A percentile compares a stretch with the other conserved stretches of the same genome.
Evolutionary conservation across 2,888 invertebrate species (phyloP).

Genomic region (Phlogophora meticulosa): DNA sequence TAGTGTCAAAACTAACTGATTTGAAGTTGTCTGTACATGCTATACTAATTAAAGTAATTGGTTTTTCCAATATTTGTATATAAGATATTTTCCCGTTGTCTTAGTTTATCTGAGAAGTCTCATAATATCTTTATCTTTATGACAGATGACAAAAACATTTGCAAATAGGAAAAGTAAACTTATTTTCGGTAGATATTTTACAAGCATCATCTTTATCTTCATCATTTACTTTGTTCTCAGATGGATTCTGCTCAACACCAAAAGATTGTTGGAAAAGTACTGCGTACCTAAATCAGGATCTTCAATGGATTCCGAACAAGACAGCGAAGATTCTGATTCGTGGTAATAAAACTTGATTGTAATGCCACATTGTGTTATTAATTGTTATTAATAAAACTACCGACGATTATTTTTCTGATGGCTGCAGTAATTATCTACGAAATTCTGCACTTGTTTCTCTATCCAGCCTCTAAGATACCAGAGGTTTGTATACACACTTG

Average conservation of each 20-base stretch:
- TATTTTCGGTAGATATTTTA: constrained; percentile 8
- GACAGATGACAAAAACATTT: constrained; percentile 9
- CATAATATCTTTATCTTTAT: constrained; percentile 10
- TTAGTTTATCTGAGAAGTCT: background rate
- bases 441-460: constrained; percentile 62
- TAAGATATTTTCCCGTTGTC: background rate
- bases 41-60: constrained; percentile 3
- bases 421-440: constrained; percentile 65
- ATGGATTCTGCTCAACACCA: constrained; percentile 79
- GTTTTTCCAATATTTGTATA: background rate
- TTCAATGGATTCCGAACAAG: background rate
- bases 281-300: constrained; percentile 55
- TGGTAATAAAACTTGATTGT: constrained; percentile 12
- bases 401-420: fast-evolving
- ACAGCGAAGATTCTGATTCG: constrained; percentile 6
- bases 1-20: too few relatives aligned
- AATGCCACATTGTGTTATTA: constrained; percentile 13
- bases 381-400: background rate
- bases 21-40: background rate
- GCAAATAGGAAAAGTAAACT: constrained; percentile 5
- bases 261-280: constrained; percentile 70
- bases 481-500: constrained; percentile 82
- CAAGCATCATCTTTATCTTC: background rate
- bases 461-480: constrained; percentile 81
- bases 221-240: constrained; percentile 65